phyloP scores from a whole-genome alignment of 23 tunicate species.

The Trididemnum nubilum region DNA sequence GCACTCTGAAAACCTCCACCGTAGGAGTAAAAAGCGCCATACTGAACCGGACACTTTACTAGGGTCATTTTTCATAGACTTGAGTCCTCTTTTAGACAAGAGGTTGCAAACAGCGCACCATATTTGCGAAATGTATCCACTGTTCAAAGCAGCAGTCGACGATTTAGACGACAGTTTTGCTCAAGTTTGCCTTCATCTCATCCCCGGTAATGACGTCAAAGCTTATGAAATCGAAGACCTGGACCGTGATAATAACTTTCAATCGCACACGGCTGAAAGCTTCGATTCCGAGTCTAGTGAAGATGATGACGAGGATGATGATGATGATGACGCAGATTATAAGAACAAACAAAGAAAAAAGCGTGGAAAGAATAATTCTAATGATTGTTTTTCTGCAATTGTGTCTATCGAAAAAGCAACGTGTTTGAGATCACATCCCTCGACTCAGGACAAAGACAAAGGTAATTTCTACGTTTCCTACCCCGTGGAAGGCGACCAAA shows the following conservation, averaged over 20 bases:
- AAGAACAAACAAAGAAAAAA: not conserved
- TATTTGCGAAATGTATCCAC: slow-evolving; percentile 48
- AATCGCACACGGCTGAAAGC: no score
- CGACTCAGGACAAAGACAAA: not conserved
- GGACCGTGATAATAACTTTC: slow-evolving; percentile 2
- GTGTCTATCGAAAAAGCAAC: slow-evolving; percentile 69
- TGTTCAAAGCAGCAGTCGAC: slow-evolving; percentile 54
- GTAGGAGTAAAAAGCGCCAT: slow-evolving; percentile 41
- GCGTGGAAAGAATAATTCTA: not conserved
- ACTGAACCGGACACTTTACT: slow-evolving; percentile 45
- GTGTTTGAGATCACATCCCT: slow-evolving; percentile 53
- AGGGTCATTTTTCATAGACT: slow-evolving; percentile 46
- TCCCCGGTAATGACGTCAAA: slow-evolving; percentile 48
- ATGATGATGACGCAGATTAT: not conserved
- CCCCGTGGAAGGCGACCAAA: slow-evolving; percentile 3
- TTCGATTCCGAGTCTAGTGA: not conserved
- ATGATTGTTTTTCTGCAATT: slow-evolving; percentile 38
- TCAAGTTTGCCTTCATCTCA: slow-evolving; percentile 54
- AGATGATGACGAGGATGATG: not conserved
- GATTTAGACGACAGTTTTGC: slow-evolving; percentile 34
- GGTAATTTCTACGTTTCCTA: slow-evolving; percentile 43
- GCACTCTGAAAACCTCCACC: slow-evolving; percentile 33
- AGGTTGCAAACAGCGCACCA: slow-evolving; percentile 52
- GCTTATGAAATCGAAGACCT: slow-evolving; percentile 14
- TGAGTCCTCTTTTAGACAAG: slow-evolving; percentile 24